Conservation (phyloP, 2,888 invertebrate species). For the Parnassius orleans region DNA sequence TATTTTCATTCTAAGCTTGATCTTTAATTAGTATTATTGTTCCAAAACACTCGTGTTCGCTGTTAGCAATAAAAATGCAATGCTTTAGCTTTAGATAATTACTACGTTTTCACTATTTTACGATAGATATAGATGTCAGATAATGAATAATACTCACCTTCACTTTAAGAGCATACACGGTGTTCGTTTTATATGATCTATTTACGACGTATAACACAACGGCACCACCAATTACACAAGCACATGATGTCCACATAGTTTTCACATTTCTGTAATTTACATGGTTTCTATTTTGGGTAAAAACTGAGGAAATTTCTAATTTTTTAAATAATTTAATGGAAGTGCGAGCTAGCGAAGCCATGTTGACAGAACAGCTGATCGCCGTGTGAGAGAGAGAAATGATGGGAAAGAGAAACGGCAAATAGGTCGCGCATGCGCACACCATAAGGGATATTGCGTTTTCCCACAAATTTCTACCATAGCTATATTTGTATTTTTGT, state of each 20-base stretch:
- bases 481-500: too few species aligned
- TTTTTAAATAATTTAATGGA: conserved; percentile 69
- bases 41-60: too few species aligned
- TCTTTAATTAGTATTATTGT: too few species aligned
- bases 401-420: conserved; percentile 25
- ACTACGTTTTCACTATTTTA: background rate
- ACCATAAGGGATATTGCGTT: background rate
- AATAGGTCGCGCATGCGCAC: conserved; percentile 24
- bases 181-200: conserved; percentile 53
- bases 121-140: background rate
- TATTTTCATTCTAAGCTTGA: too few species aligned
- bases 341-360: conserved; percentile 74
- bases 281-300: conserved; percentile 58
- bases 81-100: too few species aligned
- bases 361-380: conserved; percentile 72
- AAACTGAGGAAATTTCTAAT: conserved; percentile 55
- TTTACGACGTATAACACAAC: conserved; percentile 62
- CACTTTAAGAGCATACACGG: conserved; percentile 72
- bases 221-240: conserved; percentile 67
- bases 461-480: too few species aligned
- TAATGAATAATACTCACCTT: conserved; percentile 59
- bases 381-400: conserved; percentile 51
- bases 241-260: conserved; percentile 63
- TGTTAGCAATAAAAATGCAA: too few species aligned
- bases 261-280: conserved; percentile 52